Evolutionary conservation across 2,888 invertebrate species (phyloP), one percentile per base, ranked within the genome.

Genomic region (Xylocampa areola): DNA sequence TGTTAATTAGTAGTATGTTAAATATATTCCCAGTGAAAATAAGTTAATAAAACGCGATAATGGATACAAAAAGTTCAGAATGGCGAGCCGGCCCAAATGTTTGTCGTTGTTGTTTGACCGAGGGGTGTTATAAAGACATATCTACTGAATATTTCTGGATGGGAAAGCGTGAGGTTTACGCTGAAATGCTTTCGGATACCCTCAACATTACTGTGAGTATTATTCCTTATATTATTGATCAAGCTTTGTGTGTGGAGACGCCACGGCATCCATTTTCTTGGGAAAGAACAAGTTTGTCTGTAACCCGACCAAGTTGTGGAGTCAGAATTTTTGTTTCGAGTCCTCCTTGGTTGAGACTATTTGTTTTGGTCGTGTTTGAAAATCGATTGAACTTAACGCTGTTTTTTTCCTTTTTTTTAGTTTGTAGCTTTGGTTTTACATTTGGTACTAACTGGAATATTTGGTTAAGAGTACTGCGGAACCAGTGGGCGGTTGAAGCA

Each of bases 61-160:
- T 93, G 93, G 87, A 84, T 63, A 68, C 80, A 14, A 92, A 89
- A 84, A 81, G 81, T 61, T 77, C 86, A 30, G 90, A 91, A 61
- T 93, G 93, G 93, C 82, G 89, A 73, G 91, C 93, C 73, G 92
- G 92, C 30, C 91, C 91, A 1, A 87, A 89, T 11, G 93, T 94
- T 45, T 93, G 93, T 70, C 88, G 93, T 3, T 93, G 93, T 85
- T 93, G 93, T 74, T 79, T 93, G 2, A 66, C 89, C 0, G 93
- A 94, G 61, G 93, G 93, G 1, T 93, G 93, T 58, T 93, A 94
- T 67, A 94, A 94, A 74, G 93, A 94, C 70, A 92, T 94, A 80
- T 91, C 93, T 27, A 92, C 93, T 10, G 92, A 93, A 85, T 94
- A 94, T 82, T 92, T 93, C 68, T 94, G 93, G 93, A 94, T 94